Evolutionary conservation across 2,888 invertebrate genomes (phyloP).

Genomic region (Listrodromus nycthemerus): DNA sequence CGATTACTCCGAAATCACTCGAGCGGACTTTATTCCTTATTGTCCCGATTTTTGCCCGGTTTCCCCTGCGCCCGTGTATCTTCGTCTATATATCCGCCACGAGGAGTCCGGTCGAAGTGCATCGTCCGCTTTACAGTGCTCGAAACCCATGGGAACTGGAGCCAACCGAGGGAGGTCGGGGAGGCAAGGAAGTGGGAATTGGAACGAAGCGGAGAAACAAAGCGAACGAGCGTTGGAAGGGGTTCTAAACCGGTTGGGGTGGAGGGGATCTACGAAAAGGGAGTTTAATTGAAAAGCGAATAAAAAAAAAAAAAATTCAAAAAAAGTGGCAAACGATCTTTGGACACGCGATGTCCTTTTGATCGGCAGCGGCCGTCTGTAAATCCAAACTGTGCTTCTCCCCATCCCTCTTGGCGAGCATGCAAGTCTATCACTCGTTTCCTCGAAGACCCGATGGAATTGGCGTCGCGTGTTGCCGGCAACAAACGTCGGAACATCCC

Average conservation of each 20-base stretch:
- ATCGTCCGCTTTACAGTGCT: slow-evolving; percentile 41
- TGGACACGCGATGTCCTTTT: slow-evolving; percentile 78
- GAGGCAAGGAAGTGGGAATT: slow-evolving; percentile 18
- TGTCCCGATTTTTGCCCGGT: no score
- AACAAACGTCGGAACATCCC: slow-evolving; percentile 56
- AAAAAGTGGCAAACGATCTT: slow-evolving; percentile 70
- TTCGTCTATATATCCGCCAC: neutral
- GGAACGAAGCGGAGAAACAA: slow-evolving; percentile 21
- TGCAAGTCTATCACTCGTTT: slow-evolving; percentile 43
- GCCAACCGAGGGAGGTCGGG: slow-evolving; percentile 12
- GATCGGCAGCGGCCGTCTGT: slow-evolving; percentile 67
- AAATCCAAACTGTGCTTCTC: slow-evolving; percentile 6
- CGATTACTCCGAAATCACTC: no score
- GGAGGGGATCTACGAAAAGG: slow-evolving; percentile 25
- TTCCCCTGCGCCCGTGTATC: neutral
- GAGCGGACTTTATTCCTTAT: no score
- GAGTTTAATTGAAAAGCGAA: slow-evolving; percentile 66
- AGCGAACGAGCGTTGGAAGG: neutral
- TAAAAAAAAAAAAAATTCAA: slow-evolving; percentile 66
- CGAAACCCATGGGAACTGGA: slow-evolving; percentile 37
- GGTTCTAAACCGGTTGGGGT: neutral
- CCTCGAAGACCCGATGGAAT: slow-evolving; percentile 48
- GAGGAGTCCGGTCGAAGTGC: slow-evolving; percentile 39
- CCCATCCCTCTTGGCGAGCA: neutral
- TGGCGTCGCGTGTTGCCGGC: slow-evolving; percentile 61